Evolutionary conservation across 2,888 invertebrate species (phyloP), one percentile per base, ranked within the genome.

Genomic region (Nysson spinosus): DNA sequence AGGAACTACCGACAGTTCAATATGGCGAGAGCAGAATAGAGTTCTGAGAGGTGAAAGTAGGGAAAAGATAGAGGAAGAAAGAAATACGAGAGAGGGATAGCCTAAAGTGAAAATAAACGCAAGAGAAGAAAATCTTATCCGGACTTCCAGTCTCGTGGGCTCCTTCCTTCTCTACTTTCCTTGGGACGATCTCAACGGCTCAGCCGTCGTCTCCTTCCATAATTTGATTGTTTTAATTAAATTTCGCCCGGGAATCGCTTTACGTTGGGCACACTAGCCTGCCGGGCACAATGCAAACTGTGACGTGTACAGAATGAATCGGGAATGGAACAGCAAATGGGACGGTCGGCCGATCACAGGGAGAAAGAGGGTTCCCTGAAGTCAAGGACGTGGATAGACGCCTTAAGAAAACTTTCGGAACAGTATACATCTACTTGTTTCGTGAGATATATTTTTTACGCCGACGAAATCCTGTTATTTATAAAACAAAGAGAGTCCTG

Each of bases 201-300:
- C 80, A 82, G 80, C 80, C 83, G 79, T 80, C 78, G 79, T 79
- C 80, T 85, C 81, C 83, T 83, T 79, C 85, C 83, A 85, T 87
- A 87, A 87, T 85, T 87, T 87, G 86, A 87, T 87, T 87, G 86
- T 87, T 87, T 87, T 87, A 87, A 87, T 87, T 87, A 87, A 87
- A 87, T 87, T 87, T 87, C 79, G 79, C 72, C 82, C 78, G 82
- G 75, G 83, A 85, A 86, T 87, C 85, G 81, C 81, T 86, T 86
- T 83, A 83, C 85, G 82, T 79, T 80, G 84, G 85, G 85, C 82
- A 83, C 77, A 80, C 81, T 77, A 78, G 80, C 78, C 80, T 77
- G 79, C 67, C 76, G 71, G 68, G 78, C 78, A 83, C 86, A 85
- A 86, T 86, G 85, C 86, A 85, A 86, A 85, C 85, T 74, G 79